These are phyloP conservation scores for Chionodraco myersi DNA, from an alignment of 2,113 vertebrate genomes.

Conservation along the genomic window DNA sequence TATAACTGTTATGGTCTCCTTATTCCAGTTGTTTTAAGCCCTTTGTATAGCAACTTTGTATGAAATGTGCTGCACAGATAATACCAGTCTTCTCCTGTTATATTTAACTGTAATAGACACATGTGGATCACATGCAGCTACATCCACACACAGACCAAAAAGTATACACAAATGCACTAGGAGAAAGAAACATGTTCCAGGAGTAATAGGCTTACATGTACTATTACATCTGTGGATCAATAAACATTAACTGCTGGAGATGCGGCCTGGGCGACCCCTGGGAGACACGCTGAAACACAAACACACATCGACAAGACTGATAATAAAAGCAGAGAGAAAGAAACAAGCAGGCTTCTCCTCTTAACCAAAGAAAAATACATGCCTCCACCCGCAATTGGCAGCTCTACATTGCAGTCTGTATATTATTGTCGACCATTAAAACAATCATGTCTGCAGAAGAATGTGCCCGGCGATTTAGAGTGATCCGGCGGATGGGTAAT, in stretches of 20 bases:
- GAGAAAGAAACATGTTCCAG: constrained; percentile 17
- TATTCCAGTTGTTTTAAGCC: too few relatives aligned
- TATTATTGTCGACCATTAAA: constrained; percentile 72
- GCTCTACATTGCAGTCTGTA: constrained; percentile 41
- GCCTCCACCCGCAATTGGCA: constrained; percentile 8
- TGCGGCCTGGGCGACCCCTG: neutral
- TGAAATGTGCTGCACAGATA: too few relatives aligned
- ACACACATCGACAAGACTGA: constrained; percentile 19
- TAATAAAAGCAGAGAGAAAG: constrained; percentile 50
- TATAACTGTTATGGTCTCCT: too few relatives aligned
- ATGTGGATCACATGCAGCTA: neutral
- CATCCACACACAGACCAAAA: neutral
- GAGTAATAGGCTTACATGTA: constrained; percentile 6
- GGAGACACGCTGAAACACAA: constrained; percentile 6
- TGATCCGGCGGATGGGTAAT: constrained; percentile 61
- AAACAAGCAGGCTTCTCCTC: constrained; percentile 42
- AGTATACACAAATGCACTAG: neutral
- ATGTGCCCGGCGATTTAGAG: constrained; percentile 48
- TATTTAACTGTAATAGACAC: neutral
- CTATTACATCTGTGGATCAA: constrained; percentile 33
- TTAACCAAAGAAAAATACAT: constrained; percentile 41
- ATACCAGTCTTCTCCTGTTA: neutral
- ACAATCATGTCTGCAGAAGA: constrained; percentile 65
- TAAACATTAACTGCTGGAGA: constrained; percentile 32
- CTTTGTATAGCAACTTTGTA: too few relatives aligned